A percentile compares a stretch with the other conserved stretches of the same genome.
These are phyloP conservation scores for Dascillus cervinus DNA, from an alignment of 2,888 invertebrate species.

Conservation along the genomic window DNA sequence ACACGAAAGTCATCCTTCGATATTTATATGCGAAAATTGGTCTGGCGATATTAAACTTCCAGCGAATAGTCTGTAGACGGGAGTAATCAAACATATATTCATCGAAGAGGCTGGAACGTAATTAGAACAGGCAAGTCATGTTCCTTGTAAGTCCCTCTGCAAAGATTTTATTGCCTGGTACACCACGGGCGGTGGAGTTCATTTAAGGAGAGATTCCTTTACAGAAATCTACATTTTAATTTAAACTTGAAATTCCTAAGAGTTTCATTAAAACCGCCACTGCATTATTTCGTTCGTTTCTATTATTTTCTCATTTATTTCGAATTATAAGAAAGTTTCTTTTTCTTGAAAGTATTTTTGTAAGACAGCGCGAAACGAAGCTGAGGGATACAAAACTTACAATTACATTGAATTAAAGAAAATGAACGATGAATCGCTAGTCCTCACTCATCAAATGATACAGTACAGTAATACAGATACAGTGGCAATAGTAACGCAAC, in stretches of 20 bases:
- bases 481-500: no score
- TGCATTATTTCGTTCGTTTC: conserved; percentile 22
- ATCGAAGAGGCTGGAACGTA: conserved; percentile 13
- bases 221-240: conserved; percentile 37
- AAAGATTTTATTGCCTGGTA: conserved; percentile 29
- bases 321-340: conserved; percentile 1
- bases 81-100: conserved; percentile 16
- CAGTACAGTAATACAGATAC: no score
- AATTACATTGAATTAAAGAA: no score
- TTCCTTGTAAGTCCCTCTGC: conserved; percentile 19
- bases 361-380: no score
- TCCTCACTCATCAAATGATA: no score
- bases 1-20: no score
- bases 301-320: conserved; percentile 25
- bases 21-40: no score
- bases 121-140: conserved; percentile 17
- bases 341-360: no score
- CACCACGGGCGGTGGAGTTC: conserved; percentile 27
- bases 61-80: conserved; percentile 1
- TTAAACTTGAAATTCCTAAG: conserved; percentile 31
- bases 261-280: conserved; percentile 25
- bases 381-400: no score
- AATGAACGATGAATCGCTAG: no score
- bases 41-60: no score
- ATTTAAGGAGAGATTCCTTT: conserved; percentile 29